These are phyloP conservation scores for Sebastes minor DNA, from an alignment of 2,797 vertebrate species.

Conservation along the genomic window DNA sequence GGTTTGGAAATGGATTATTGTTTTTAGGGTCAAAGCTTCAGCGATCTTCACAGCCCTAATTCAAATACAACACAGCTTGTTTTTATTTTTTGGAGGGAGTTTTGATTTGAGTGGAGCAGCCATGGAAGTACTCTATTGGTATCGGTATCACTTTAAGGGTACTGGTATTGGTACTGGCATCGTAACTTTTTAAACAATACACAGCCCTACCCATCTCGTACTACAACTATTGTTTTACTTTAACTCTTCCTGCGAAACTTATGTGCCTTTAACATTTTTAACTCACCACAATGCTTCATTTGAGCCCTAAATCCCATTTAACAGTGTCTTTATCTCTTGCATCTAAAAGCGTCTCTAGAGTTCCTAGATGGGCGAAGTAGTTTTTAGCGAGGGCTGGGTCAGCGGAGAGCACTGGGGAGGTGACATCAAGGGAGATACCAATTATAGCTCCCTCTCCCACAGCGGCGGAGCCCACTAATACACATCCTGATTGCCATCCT, in stretches of 20 bases:
- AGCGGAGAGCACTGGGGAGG: slow-evolving; percentile 35
- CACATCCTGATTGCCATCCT: slow-evolving; percentile 68
- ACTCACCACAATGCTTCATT: not conserved
- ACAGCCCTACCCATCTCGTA: not conserved
- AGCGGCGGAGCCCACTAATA: slow-evolving; percentile 68
- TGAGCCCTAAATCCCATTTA: not conserved
- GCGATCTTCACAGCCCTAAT: no score
- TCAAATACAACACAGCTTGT: no score
- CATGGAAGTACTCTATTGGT: no score
- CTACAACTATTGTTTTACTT: not conserved
- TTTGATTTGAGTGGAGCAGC: no score
- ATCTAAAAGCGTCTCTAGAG: not conserved
- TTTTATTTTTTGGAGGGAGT: no score
- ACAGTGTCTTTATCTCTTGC: not conserved
- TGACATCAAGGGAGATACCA: slow-evolving; percentile 70
- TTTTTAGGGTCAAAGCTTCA: no score
- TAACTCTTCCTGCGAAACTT: not conserved
- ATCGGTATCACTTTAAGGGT: no score
- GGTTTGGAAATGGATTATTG: no score
- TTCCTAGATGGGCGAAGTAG: slow-evolving; percentile 37
- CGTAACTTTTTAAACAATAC: no score
- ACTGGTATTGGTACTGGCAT: no score
- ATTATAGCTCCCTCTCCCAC: slow-evolving; percentile 71
- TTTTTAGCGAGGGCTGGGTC: slow-evolving; percentile 67
- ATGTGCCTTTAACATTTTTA: not conserved